Evolutionary conservation across 2,113 vertebrate genomes (phyloP), one percentile per base, ranked within the genome.

Genomic region (Oncorhynchus tshawytscha): DNA sequence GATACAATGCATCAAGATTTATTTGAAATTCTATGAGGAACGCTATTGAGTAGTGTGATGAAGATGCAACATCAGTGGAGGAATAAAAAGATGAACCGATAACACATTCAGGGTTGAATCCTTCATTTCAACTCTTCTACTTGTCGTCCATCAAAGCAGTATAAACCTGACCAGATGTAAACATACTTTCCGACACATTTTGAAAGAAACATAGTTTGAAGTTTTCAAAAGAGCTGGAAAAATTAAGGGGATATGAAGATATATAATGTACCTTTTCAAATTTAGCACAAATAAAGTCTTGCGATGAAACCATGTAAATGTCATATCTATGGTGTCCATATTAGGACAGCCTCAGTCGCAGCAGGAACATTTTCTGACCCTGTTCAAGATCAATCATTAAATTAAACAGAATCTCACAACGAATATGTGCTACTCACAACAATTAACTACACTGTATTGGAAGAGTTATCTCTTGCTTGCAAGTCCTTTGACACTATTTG

Each of bases 1-100:
- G 48, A 13, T 67, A 48, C 51, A 24, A 65, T 73, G 20, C 27
- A 60, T 72, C 59, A 45, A 31, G 60, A 73, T 64, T 7, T 64
- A 64, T 73, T 24, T 6, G 59, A 73, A 48, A 64, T 64, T 64
- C 22, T 27, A 48, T 25, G 18, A 31, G 71, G 8, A n/a, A 29
- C 12, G 22, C 12, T 65, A 22, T 62, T 34, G n/a, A 62, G 7
- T 20, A 64, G 62, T 64, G 54, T 24, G 39, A 60, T 45, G 39
- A 45, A 2, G 2, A 11, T 45, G 39, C 39, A 45, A 45, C 9
- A 45, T 13, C 7, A 16, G 22, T 20, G 68, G 39, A 48, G 20
- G 39, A 45, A 12, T 45, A 45, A 45, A 45, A 45, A 45, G 39
- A 49, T 2, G 5, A 24, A 9, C n/a, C 2, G 13, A 16, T 20